Evolutionary conservation across 64 coral and sea anemone species (phyloP).

Genomic region (Actinia tenebrosa): DNA sequence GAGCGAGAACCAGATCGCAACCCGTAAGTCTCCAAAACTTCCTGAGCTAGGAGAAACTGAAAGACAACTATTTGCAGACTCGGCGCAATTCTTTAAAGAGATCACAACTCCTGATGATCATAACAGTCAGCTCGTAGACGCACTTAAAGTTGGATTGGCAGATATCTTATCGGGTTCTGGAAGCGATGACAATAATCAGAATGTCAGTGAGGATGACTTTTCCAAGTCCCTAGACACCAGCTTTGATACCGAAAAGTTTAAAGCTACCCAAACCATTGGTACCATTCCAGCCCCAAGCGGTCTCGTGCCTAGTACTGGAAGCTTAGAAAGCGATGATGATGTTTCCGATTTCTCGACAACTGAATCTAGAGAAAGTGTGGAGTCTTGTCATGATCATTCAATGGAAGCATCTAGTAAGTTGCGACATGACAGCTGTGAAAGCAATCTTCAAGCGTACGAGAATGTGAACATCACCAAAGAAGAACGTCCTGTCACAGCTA

Average conservation of each 20-base stretch:
- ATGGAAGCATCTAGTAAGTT: neutral
- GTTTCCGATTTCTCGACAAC: constrained; percentile 12
- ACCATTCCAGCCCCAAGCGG: neutral
- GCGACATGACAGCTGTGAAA: neutral
- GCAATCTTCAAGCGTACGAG: neutral
- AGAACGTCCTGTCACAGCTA: neutral
- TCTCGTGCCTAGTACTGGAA: neutral
- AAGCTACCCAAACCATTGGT: neutral
- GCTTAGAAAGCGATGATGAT: constrained; percentile 12
- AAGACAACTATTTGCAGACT: neutral
- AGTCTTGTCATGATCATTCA: neutral
- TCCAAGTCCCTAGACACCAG: neutral
- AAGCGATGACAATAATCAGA: neutral
- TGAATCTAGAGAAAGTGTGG: constrained; percentile 27
- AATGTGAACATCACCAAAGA: neutral
- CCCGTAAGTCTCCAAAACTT: neutral
- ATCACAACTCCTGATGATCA: constrained; percentile 5
- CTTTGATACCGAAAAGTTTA: neutral
- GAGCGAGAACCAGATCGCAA: neutral
- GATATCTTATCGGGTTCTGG: constrained; percentile 4
- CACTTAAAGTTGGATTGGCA: constrained; percentile 26
- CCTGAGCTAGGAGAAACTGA: neutral
- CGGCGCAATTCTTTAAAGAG: neutral
- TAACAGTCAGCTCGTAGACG: constrained; percentile 20
- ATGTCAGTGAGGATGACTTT: constrained; percentile 7